Evolutionary conservation across 2,113 vertebrate species (phyloP), one percentile per base, ranked within the genome.

Genomic region (Astur gentilis): DNA sequence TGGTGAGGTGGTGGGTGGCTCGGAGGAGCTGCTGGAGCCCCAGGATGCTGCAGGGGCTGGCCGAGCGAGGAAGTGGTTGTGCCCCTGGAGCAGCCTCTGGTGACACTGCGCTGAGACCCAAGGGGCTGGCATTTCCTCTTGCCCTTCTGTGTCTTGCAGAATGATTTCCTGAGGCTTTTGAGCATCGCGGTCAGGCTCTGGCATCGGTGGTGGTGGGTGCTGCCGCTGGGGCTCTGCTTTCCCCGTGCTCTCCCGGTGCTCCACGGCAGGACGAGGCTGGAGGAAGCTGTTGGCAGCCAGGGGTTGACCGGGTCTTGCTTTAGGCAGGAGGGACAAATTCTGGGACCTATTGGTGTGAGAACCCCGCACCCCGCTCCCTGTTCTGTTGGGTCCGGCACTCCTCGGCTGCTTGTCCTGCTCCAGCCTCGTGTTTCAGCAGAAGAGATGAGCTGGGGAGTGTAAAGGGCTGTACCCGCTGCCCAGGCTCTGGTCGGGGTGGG

Each of bases 71-170:
- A 47, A 21, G 34, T 5, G 54, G 6, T 3, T 3, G 16, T 11
- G 9, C 8, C 38, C 36, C 0, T 0, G 32, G 42, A 27, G 38
- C 1, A 9, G 62, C 42, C 10, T 8, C 40, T 8, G 47, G 52
- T 32, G 72, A 29, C 31, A 6, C 47, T 1, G 31, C 1, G 6
- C 36, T 11, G 26, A 10, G 32, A 11, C 42, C 61, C 32, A 0
- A 2, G 64, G 67, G 32, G 3, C 25, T 34, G 50, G 15, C 0
- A 2, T 18, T 70, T 27, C 45, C 49, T 31, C 34, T 50, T 8
- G 1, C 40, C 44, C 38, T 36, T 27, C 32, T 0, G 7, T 0
- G 0, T 5, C 2, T 8, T 10, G 4, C 15, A 2, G n/a, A 36
- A 18, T 1, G 23, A 0, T 42, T 42, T 44, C 67, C 65, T 18